Evolutionary conservation across 2,113 vertebrate genomes (phyloP), one percentile per base, ranked within the genome.

Genomic region (Pseudorectes ferrugineus): DNA sequence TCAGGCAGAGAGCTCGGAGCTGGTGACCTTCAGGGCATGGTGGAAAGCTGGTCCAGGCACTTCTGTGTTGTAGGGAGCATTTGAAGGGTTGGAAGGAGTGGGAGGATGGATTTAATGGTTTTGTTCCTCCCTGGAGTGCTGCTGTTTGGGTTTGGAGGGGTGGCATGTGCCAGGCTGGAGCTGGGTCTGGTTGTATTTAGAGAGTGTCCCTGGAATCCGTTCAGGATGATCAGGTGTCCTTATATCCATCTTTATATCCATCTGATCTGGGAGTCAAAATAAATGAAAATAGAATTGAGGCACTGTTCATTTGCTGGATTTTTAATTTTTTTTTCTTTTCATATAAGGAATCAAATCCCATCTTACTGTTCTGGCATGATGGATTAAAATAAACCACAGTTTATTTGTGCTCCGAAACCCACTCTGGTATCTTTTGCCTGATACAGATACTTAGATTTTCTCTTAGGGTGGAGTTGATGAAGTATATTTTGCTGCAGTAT

Each of bases 151-250:
- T 40, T 52, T 33, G 0, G 10, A 62, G 70, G 63, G 22, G 11
- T 0, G 3, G 40, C 12, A 1, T 0, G 14, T 1, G 8, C 42
- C 2, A 9, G 49, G 62, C 57, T 14, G 40, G n/a, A 28, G 14
- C 35, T n/a, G 48, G 40, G 17, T 6, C 1, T 28, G 17, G 36
- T 28, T 35, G 4, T 3, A 0, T 10, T 17, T 7, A 2, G 42
- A 3, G 36, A 51, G 51, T 8, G 24, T 18, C 42, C 61, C 46
- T 38, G 79, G 25, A 20, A 43, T 62, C n/a, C 23, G 0, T 28
- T 46, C 45, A 16, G 77, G 77, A 2, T 35, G 48, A 33, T 29
- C 16, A 33, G 48, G 22, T 3, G 0, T 42, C 42, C 33, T 78
- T 42, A 23, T 6, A 16, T 24, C 46, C 18, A 9, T 17, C 65